Percentiles rank a stretch among this genome's conserved stretches.
phyloP scores from a whole-genome alignment of 2,797 vertebrate species.

The Sebastes iracundus region DNA sequence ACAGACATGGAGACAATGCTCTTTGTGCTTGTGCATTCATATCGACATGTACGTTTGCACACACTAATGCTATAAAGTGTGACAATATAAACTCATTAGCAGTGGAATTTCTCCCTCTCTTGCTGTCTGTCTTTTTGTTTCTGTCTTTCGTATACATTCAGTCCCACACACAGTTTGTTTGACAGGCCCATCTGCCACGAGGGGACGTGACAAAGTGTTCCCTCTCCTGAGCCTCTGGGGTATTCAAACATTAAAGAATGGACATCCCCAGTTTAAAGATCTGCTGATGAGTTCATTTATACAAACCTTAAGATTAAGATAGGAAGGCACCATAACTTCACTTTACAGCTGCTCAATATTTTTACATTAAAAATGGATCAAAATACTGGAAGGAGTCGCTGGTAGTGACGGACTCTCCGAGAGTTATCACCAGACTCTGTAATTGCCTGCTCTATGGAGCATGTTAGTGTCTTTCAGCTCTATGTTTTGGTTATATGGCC shows the following conservation, averaged over 20 bases:
- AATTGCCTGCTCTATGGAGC: neutral
- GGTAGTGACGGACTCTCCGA: neutral
- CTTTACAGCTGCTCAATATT: neutral
- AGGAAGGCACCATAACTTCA: neutral
- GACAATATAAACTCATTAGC: conserved; percentile 31
- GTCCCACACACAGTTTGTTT: conserved; percentile 71
- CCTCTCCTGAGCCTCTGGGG: conserved; percentile 29
- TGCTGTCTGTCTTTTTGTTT: conserved; percentile 7
- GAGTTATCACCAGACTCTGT: neutral
- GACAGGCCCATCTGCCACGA: conserved; percentile 56
- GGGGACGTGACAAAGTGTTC: conserved; percentile 30
- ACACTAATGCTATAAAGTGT: neutral
- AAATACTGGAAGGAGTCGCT: neutral
- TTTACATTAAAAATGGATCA: neutral
- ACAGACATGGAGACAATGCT: neutral
- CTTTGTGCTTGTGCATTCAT: neutral
- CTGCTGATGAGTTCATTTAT: conserved; percentile 14
- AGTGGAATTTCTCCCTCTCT: conserved; percentile 7
- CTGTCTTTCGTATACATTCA: conserved; percentile 17
- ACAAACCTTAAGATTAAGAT: neutral
- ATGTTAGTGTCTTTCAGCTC: neutral
- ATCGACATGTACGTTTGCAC: neutral
- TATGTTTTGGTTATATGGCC: neutral
- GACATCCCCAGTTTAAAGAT: neutral
- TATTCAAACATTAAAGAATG: conserved; percentile 34